These are phyloP conservation scores for Myotis davidii DNA, from an alignment of 2,113 vertebrate genomes.

Conservation along the genomic window DNA sequence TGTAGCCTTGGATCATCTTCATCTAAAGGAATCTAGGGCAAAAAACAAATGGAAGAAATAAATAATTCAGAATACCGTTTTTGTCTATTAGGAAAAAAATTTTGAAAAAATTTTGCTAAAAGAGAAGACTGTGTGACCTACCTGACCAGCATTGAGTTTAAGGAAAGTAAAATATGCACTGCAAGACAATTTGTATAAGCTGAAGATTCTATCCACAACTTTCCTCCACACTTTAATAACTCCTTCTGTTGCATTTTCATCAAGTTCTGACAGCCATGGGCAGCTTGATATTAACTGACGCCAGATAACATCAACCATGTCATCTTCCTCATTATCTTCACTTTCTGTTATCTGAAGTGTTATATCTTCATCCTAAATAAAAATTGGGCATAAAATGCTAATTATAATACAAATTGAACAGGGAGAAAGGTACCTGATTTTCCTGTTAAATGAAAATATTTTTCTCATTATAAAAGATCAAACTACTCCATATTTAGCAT, in stretches of 20 bases:
- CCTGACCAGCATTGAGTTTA: slow-evolving; percentile 97
- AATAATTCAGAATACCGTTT: neutral
- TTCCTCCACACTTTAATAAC: slow-evolving; percentile 96
- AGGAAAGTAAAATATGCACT: slow-evolving; percentile 98
- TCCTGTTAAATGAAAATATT: neutral
- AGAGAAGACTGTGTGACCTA: slow-evolving; percentile 69
- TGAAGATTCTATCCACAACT: slow-evolving; percentile 98
- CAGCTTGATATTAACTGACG: slow-evolving; percentile 93
- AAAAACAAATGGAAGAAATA: neutral
- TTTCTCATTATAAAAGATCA: slow-evolving; percentile 4
- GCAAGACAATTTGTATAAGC: slow-evolving; percentile 96
- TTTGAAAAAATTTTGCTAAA: neutral
- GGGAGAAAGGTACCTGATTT: neutral
- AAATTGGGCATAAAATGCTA: slow-evolving; percentile 20
- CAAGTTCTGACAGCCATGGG: slow-evolving; percentile 94
- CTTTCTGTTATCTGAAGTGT: slow-evolving; percentile 94
- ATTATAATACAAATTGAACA: neutral
- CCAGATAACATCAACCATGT: slow-evolving; percentile 98
- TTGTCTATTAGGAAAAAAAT: neutral
- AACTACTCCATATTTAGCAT: neutral
- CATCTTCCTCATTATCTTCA: slow-evolving; percentile 95
- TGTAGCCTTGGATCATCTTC: slow-evolving; percentile 95
- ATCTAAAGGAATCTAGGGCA: slow-evolving; percentile 89
- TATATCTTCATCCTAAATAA: slow-evolving; percentile 95
- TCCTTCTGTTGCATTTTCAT: slow-evolving; percentile 93